A percentile compares a stretch with the other conserved stretches of the same genome.
phyloP scores from a whole-genome alignment of 2,113 vertebrate species.

The Polypterus bichir region DNA sequence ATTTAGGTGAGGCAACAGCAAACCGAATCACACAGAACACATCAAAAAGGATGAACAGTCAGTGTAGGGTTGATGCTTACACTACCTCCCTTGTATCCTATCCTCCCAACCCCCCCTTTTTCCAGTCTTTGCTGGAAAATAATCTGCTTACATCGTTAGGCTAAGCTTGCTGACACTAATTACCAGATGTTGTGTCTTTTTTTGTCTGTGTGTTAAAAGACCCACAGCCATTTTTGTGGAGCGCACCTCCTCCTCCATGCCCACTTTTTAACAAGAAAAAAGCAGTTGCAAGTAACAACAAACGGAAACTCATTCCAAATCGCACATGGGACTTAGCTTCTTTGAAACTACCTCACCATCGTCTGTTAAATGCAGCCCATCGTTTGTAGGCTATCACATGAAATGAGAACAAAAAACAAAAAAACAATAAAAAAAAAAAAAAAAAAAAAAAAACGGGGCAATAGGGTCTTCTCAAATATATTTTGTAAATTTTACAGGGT shows the following conservation, averaged over 20 bases:
- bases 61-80: no score
- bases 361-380: conserved; percentile 74
- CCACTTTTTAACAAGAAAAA: conserved; percentile 66
- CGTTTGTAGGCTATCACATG: conserved; percentile 79
- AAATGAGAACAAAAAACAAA: conserved; percentile 63
- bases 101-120: neutral
- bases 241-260: conserved; percentile 67
- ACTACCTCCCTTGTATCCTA: no score
- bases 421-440: conserved; percentile 57
- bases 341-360: conserved; percentile 38
- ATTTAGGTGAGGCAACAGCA: no score
- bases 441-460: conserved; percentile 70
- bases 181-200: conserved; percentile 84
- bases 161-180: conserved; percentile 91
- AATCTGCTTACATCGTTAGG: conserved; percentile 97
- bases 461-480: conserved; percentile 80
- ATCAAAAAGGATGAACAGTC: no score
- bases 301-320: conserved; percentile 66
- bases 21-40: no score
- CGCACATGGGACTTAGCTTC: conserved; percentile 57
- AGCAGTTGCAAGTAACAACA: conserved; percentile 82
- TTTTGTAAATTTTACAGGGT: conserved; percentile 67
- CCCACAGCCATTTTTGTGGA: conserved; percentile 66
- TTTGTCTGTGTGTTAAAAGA: conserved; percentile 56
- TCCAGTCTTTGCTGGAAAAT: conserved; percentile 56